Base-by-base conservation (phyloP, 2,113 vertebrate species). In the Malurus elegans region DNA sequence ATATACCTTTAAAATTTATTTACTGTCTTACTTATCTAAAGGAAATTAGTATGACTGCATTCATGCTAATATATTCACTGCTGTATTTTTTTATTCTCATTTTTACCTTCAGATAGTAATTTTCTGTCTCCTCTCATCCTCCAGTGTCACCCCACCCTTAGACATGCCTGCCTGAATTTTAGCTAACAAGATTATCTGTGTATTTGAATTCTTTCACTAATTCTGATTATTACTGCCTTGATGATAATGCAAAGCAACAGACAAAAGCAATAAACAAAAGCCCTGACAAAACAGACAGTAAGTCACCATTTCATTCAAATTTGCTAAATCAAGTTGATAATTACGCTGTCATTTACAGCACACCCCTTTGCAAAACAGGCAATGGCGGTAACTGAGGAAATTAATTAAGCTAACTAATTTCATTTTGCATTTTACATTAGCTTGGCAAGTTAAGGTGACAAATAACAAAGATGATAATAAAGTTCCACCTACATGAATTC, bases 401-500 rank as follows among this genome's bases (percentile, higher is more conserved):
- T 90, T 79, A 86, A 95, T 38, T 69, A 80, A 92, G 75, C 56
- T 87, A 96, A 92, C 72, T 32, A 88, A 93, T 87, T 89, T 81
- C 34, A 86, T 86, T 85, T 79, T 67, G 71, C 69, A 92, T 91
- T 82, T 91, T 82, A 34, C 84, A 90, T 67, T 25, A 78, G 74
- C 71, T 34, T 34, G 29, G 62, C 64, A 86, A 84, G 95, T 71
- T 57, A 95, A 89, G 90, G 81, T 56, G 91, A 61, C 47, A 86
- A 92, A 96, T 64, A 73, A 95, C 36, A 93, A 92, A 90, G 73
- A 95, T 26, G 69, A 91, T 83, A 97, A 96, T 96, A 83, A 98
- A 98, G 95, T 97, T 97, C 79, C 96, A 98, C 98, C 98, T 99
- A 98, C 98, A 86, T 94, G 97, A 98, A 98, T 98, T 98, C 97